These are phyloP conservation scores for Biston betularia DNA, from an alignment of 2,888 invertebrate species.

Conservation along the genomic window DNA sequence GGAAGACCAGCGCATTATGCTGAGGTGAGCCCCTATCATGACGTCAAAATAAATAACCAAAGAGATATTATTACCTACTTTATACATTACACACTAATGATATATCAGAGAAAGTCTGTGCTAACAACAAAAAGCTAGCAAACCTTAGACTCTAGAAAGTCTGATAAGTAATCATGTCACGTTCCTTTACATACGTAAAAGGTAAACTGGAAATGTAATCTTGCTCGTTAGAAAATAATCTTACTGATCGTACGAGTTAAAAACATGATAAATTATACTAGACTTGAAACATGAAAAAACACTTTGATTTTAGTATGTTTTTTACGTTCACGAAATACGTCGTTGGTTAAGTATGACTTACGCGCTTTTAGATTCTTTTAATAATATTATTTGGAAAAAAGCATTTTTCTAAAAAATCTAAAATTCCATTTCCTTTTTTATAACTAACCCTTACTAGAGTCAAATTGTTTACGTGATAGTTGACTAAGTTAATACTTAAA, in stretches of 20 bases:
- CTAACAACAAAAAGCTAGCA: slow-evolving; percentile 18
- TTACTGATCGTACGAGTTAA: slow-evolving; percentile 2
- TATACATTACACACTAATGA: not conserved
- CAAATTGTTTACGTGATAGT: too few relatives aligned
- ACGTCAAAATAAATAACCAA: too few relatives aligned
- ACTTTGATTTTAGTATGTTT: not conserved
- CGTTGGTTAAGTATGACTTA: too few relatives aligned
- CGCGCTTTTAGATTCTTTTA: too few relatives aligned
- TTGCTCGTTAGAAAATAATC: slow-evolving; percentile 18
- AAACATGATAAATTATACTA: slow-evolving; percentile 7
- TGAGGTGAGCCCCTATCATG: too few relatives aligned
- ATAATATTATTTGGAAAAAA: too few relatives aligned
- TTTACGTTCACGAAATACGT: not conserved
- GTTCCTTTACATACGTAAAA: slow-evolving; percentile 26
- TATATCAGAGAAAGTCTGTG: slow-evolving; percentile 4
- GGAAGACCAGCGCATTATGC: too few relatives aligned
- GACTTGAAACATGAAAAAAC: not conserved
- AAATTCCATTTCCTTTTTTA: too few relatives aligned
- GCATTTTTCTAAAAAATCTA: too few relatives aligned
- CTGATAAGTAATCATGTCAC: slow-evolving; percentile 21
- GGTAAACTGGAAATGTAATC: slow-evolving; percentile 35
- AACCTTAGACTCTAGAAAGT: slow-evolving; percentile 26
- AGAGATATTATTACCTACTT: slow-evolving; percentile 11
- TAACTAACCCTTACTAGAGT: too few relatives aligned
- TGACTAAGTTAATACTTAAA: too few relatives aligned